These are phyloP conservation scores for Vulpes lagopus DNA, from an alignment of 2,113 vertebrate genomes.

Conservation along the genomic window DNA sequence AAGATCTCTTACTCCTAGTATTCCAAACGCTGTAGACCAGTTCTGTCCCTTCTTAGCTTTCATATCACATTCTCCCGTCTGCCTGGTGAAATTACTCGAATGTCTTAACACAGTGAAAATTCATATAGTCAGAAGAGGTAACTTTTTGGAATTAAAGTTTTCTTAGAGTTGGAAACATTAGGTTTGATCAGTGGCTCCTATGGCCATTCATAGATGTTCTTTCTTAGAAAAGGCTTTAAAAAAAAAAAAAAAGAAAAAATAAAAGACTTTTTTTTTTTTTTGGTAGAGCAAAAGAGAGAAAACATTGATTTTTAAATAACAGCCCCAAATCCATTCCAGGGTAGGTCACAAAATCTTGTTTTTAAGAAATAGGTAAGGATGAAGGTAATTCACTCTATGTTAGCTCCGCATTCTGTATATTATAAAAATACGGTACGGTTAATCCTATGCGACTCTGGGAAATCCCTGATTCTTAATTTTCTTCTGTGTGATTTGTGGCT, in stretches of 20 bases:
- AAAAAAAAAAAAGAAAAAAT: no score
- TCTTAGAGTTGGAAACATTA: conserved; percentile 5
- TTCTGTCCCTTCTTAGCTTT: neutral
- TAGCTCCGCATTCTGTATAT: conserved; percentile 15
- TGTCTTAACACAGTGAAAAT: conserved; percentile 10
- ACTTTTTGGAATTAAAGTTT: neutral
- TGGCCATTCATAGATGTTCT: neutral
- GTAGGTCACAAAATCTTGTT: conserved; percentile 34
- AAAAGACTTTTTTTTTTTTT: neutral
- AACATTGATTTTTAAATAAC: conserved; percentile 47
- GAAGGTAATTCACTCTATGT: neutral
- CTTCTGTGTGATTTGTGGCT: neutral
- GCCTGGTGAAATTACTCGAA: neutral
- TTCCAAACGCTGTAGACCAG: neutral
- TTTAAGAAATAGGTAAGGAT: conserved; percentile 51
- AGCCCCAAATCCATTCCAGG: neutral
- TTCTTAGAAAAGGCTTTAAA: neutral
- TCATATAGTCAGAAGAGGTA: neutral
- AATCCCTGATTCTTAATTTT: conserved; percentile 38
- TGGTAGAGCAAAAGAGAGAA: conserved; percentile 15
- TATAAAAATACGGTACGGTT: neutral
- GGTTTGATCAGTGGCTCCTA: neutral
- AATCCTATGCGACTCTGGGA: neutral
- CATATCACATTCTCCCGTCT: neutral
- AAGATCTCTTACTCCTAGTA: neutral